These are phyloP conservation scores for Heliconius congener DNA, from an alignment of 1,140 invertebrate species.

Conservation along the genomic window DNA sequence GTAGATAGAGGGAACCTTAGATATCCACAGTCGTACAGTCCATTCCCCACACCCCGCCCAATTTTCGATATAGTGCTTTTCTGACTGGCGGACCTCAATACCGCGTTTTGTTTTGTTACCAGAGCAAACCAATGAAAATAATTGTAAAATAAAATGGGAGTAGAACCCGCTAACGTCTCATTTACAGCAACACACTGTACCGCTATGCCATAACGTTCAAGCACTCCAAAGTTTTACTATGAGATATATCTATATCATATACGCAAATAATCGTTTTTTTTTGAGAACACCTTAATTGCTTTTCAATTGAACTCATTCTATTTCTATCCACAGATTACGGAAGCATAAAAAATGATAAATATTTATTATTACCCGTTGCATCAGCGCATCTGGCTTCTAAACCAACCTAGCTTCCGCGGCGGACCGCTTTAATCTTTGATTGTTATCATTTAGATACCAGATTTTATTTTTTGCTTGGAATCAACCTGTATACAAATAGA, in stretches of 20 bases:
- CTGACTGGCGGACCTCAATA: too few relatives aligned
- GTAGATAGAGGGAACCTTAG: too few relatives aligned
- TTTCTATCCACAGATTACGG: slow-evolving; percentile 50
- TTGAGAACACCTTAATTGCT: neutral
- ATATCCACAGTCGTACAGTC: too few relatives aligned
- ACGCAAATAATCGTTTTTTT: neutral
- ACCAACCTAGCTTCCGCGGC: slow-evolving; percentile 22
- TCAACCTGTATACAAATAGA: neutral
- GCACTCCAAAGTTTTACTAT: too few relatives aligned
- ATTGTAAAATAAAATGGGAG: too few relatives aligned
- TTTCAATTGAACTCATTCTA: slow-evolving; percentile 32
- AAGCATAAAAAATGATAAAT: slow-evolving; percentile 58
- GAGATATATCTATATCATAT: neutral
- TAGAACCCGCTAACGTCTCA: too few relatives aligned
- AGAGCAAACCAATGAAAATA: too few relatives aligned
- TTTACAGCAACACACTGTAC: too few relatives aligned
- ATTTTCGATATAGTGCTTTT: neutral
- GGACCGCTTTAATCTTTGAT: slow-evolving; percentile 19
- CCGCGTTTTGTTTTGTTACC: too few relatives aligned
- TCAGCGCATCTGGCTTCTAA: slow-evolving; percentile 50
- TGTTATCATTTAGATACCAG: slow-evolving; percentile 10
- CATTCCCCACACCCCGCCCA: too few relatives aligned
- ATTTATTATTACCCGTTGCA: slow-evolving; percentile 46
- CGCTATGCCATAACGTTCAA: too few relatives aligned
- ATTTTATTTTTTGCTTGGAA: slow-evolving; percentile 22